Conservation (phyloP, 2,797 vertebrate species). For the Catharus ustulatus region DNA sequence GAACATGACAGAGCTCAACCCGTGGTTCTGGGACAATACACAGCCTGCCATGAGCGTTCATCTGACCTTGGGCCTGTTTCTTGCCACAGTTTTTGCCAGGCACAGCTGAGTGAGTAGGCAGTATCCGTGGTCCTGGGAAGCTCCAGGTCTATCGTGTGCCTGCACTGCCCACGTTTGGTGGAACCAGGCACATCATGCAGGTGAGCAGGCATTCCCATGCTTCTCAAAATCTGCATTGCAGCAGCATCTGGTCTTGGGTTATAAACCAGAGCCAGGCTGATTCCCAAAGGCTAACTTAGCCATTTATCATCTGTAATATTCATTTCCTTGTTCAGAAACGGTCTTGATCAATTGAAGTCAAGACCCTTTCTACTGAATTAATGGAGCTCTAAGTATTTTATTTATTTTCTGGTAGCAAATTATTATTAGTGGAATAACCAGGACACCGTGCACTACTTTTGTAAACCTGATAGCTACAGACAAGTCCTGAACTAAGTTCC, state of each 20-base stretch:
- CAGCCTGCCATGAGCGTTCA: neutral
- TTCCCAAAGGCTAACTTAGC: neutral
- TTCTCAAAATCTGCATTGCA: neutral
- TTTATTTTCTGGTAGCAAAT: neutral
- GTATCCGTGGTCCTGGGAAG: neutral
- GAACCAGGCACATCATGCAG: neutral
- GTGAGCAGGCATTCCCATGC: neutral
- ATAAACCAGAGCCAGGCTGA: neutral
- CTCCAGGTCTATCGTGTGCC: neutral
- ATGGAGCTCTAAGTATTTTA: neutral
- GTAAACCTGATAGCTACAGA: neutral
- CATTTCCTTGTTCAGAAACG: neutral
- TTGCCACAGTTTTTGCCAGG: neutral
- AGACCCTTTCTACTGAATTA: neutral
- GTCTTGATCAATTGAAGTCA: neutral
- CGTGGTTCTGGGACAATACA: neutral
- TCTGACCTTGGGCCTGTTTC: neutral
- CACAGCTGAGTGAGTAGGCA: neutral
- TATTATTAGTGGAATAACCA: neutral
- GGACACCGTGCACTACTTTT: neutral
- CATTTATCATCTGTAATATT: slow-evolving; percentile 14
- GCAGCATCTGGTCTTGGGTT: neutral
- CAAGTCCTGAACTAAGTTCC: neutral
- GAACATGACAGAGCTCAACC: neutral
- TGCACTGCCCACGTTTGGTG: neutral